A percentile compares a stretch with the other conserved stretches of the same genome.
phyloP scores from a whole-genome alignment of 2,113 vertebrate genomes.

The Hyperopisus bebe region DNA sequence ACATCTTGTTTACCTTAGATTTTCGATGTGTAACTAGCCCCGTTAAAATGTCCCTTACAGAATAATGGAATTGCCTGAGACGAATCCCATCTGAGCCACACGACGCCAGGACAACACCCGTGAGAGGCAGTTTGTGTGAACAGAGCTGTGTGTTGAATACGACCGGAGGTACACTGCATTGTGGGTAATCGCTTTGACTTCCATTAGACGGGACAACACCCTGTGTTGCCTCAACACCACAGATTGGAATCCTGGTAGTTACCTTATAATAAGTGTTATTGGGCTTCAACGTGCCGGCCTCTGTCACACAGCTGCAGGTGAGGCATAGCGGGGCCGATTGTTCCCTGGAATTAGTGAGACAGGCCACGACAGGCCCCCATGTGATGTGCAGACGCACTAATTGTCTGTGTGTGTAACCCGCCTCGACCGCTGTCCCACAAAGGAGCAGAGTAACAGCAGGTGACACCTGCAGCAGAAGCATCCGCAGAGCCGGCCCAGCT shows the following conservation, averaged over 20 bases:
- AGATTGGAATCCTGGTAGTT: neutral
- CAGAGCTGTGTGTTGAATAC: neutral
- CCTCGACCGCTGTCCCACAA: neutral
- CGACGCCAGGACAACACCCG: neutral
- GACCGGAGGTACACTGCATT: neutral
- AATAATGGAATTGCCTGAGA: neutral
- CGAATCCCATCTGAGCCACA: neutral
- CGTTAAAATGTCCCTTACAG: neutral
- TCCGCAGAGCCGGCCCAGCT: neutral
- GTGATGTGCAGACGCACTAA: neutral
- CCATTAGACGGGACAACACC: neutral
- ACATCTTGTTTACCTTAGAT: neutral
- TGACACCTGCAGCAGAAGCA: neutral
- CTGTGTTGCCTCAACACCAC: neutral
- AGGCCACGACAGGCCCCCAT: neutral
- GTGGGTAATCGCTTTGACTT: neutral
- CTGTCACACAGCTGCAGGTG: neutral
- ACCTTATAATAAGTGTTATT: neutral
- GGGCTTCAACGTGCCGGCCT: neutral
- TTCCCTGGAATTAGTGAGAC: neutral
- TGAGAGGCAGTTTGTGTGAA: neutral
- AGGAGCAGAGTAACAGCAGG: neutral
- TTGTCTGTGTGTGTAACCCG: neutral
- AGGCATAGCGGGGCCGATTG: neutral
- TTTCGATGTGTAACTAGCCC: neutral